Evolutionary conservation across 2,797 vertebrate genomes (phyloP), one percentile per base, ranked within the genome.

Genomic region (Amblyopsis hoosieri): DNA sequence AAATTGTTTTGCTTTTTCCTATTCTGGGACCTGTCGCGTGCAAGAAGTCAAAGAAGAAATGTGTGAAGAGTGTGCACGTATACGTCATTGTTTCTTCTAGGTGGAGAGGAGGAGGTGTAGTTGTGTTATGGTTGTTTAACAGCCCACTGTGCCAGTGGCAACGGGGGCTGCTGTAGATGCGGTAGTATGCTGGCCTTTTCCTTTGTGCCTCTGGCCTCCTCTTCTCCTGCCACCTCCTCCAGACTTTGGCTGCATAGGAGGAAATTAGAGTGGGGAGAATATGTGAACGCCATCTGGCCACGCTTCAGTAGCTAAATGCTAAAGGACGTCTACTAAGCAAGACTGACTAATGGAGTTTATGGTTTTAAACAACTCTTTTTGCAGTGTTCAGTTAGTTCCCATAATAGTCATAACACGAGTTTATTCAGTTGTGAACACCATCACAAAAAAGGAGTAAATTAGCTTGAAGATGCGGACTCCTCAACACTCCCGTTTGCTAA

Each of bases 181-280:
- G 79, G 60, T 58, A 75, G 62, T 88, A 72, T 75, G 87, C 74
- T 90, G 92, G 74, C 85, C 82, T 86, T 93, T 94, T 64, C 90
- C 89, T 87, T 92, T 93, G 76, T 93, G 93, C 63, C 92, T 83
- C 85, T 94, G 93, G 15, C 93, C 93, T 0, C 93, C 93, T 66
- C 93, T 68, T 83, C 92, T 86, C 70, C 93, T 84, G 45, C 92
- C 90, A 14, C 91, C 90, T 61, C 91, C 90, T 81, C 91, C 93
- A 31, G 89, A 88, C 86, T 92, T 94, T 84, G 91, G 91, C 92
- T 94, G 52, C 13, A 62, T 17, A 59, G 17, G 13, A 53, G 17
- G 75, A 19, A 64, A 5, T 2, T 4, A 3, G 33, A 31, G 14
- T 37, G 37, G 15, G 55, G 47, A 11, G 47, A 4, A 48, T 48